Evolutionary conservation across 1,140 invertebrate genomes (phyloP).

Genomic region (Gyrodactylus salaris): DNA sequence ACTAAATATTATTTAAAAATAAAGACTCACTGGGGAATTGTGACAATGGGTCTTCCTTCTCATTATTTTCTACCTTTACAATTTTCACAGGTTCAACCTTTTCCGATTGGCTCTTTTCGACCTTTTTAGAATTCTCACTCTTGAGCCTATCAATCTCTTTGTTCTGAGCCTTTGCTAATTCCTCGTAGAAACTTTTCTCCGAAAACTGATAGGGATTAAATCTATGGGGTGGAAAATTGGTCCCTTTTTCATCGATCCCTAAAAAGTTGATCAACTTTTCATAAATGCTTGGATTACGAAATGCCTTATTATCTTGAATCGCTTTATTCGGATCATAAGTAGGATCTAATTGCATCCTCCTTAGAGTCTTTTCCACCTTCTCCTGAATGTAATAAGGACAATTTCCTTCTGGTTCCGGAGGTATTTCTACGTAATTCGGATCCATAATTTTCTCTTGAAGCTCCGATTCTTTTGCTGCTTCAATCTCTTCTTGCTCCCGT

Average conservation of each 20-base stretch:
- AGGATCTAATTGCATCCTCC: not conserved
- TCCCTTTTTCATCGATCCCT: slow-evolving; percentile 10
- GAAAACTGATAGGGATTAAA: slow-evolving; percentile 8
- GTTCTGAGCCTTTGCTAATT: not conserved
- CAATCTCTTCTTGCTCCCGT: not conserved
- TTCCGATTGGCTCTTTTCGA: not conserved
- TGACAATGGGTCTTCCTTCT: not conserved
- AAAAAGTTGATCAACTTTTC: slow-evolving; percentile 10
- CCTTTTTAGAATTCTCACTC: not conserved
- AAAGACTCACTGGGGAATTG: not conserved
- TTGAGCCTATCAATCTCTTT: slow-evolving; percentile 5
- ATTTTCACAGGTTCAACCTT: not conserved
- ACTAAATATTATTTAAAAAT: no score
- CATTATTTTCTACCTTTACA: not conserved
- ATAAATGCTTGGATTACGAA: slow-evolving; percentile 11
- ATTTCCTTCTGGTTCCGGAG: not conserved
- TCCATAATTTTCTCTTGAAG: not conserved
- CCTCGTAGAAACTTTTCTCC: slow-evolving; percentile 7
- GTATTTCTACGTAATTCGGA: not conserved
- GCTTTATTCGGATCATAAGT: not conserved
- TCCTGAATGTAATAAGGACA: not conserved
- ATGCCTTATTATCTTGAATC: slow-evolving; percentile 9
- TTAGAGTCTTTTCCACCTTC: not conserved
- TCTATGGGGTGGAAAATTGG: slow-evolving; percentile 10
- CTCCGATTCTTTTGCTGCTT: not conserved